Base-by-base conservation (phyloP, 92 coral and sea anemone genomes). In the Porites rus region DNA sequence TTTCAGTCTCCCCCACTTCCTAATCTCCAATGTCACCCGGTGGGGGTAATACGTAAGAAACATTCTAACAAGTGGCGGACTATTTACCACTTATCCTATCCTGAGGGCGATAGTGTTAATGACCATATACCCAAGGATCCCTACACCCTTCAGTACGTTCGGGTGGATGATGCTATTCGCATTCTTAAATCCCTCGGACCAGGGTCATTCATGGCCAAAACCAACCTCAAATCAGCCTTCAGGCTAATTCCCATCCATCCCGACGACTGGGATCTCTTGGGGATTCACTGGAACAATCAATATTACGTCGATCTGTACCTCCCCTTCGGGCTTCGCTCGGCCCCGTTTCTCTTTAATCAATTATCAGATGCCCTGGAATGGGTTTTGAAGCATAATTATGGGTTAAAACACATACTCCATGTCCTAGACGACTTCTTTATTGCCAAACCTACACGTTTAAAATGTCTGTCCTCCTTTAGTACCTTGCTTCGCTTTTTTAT, bases 381-480 rank as follows among this genome's bases (percentile, higher is more conserved):
- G 94, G 74, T 91, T 22, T 69, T 91, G 1, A 25, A 80, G 6
- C 79, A 91, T 38, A 82, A 91, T 1, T 91, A 87, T 56, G 50
- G 72, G 51, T 81, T 89, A 25, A 72, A 79, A 10, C 90, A 83
- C 75, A 93, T 89, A n/a, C 79, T 89, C 75, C 95, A 92, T 52
- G 88, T 92, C 69, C 53, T 89, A 3, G 95, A 92, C 79, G 95
- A 92, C 82, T 86, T 92, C 73, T 80, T 92, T 20, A 78, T 92
- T n/a, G 28, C 43, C 43, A 4, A 31, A 31, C 43, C 43, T 31
- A 31, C 43, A 3, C 4, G 43, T 2, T 31, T 31, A 31, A 28
- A 31, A 31, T 31, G 4, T 2, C 43, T 31, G 43, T 2, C 43
- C 4, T 31, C 43, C 43, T 31, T 2, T 31, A 31, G 4, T 31